A percentile compares a stretch with the other conserved stretches of the same genome.
Evolutionary conservation across 2,113 vertebrate species (phyloP).

Genomic region (Otolemur garnettii): DNA sequence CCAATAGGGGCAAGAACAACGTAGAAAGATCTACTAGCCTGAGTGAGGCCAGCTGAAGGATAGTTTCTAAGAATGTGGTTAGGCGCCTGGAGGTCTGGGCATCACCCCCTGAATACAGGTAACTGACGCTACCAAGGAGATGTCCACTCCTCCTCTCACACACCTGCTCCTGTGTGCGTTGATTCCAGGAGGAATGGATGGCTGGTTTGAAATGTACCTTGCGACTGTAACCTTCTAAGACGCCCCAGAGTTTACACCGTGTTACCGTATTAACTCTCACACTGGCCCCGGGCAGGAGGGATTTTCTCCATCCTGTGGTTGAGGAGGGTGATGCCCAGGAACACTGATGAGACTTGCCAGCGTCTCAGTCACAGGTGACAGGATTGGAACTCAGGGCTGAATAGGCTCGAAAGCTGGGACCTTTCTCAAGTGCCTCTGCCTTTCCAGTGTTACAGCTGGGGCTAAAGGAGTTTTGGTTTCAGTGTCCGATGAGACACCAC

Average conservation of each 20-base stretch:
- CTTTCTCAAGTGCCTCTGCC: neutral
- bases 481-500: rapidly evolving
- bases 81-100: neutral
- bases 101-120: rapidly evolving
- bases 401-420: neutral
- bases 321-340: neutral
- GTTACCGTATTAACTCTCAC: neutral
- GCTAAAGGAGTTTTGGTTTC: neutral
- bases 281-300: rapidly evolving
- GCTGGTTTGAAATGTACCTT: neutral
- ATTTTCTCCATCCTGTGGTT: rapidly evolving
- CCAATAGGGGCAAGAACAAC: neutral
- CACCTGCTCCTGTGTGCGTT: rapidly evolving
- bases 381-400: neutral
- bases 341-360: too few relatives aligned
- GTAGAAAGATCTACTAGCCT: neutral
- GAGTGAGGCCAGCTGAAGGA: neutral
- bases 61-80: neutral
- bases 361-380: neutral
- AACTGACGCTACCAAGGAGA: neutral
- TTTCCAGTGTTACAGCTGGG: neutral
- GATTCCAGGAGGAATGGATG: neutral
- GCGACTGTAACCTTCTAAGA: rapidly evolving
- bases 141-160: rapidly evolving
- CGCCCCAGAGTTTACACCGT: rapidly evolving